Conservation (phyloP, 1,140 invertebrate species). For the Atta colombica region DNA sequence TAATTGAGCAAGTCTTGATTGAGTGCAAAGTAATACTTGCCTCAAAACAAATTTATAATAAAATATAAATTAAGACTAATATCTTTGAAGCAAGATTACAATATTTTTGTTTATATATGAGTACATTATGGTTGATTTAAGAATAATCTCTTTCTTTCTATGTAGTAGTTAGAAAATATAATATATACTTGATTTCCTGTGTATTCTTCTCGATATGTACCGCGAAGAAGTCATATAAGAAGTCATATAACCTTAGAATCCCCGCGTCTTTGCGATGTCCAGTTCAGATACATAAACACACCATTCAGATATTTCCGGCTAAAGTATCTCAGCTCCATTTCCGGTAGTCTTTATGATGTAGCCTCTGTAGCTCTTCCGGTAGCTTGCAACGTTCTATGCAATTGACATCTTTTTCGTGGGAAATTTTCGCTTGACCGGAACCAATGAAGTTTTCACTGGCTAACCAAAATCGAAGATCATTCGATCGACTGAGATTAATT, state of each 20-base stretch:
- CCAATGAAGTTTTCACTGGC: background rate
- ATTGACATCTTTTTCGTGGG: conserved; percentile 49
- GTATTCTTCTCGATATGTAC: background rate
- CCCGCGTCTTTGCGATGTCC: conserved; percentile 22
- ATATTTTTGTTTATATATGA: too few relatives aligned
- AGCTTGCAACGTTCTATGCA: conserved; percentile 44
- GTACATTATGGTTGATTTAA: too few relatives aligned
- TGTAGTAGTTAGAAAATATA: background rate
- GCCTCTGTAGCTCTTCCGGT: conserved; percentile 56
- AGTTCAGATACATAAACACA: conserved; percentile 33
- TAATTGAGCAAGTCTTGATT: too few relatives aligned
- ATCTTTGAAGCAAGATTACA: too few relatives aligned
- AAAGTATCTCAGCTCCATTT: conserved; percentile 58
- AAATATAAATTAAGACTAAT: too few relatives aligned
- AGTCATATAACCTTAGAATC: too few relatives aligned
- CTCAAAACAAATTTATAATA: too few relatives aligned
- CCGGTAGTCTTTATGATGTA: conserved; percentile 52
- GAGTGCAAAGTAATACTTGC: too few relatives aligned
- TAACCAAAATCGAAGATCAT: background rate
- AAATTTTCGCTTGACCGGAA: conserved; percentile 22
- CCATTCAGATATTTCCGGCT: conserved; percentile 63
- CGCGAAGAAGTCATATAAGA: background rate
- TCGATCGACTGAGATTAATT: conserved; percentile 36
- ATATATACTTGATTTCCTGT: background rate
- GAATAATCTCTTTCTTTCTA: too few relatives aligned